Evolutionary conservation across 1,140 invertebrate genomes (phyloP).

Genomic region (Drosophila eugracilis): DNA sequence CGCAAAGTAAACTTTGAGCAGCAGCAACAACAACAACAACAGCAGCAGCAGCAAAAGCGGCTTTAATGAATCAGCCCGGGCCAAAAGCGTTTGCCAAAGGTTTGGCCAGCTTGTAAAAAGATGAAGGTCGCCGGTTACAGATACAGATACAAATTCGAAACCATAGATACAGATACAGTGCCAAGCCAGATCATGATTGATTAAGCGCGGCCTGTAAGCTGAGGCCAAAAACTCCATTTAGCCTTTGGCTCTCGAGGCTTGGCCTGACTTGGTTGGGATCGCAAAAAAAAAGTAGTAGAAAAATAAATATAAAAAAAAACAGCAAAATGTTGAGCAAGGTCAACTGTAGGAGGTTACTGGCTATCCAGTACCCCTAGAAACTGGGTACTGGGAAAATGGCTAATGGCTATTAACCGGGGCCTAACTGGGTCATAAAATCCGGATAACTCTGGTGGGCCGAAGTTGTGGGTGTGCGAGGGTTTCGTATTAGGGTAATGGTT

Average conservation of each 20-base stretch:
- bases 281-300: conserved; percentile 9
- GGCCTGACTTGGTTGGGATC: conserved; percentile 20
- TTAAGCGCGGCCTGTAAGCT: conserved; percentile 62
- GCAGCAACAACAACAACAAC: conserved; percentile 22
- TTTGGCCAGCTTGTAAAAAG: conserved; percentile 77
- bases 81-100: conserved; percentile 66
- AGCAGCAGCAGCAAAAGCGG: too few relatives aligned
- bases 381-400: conserved; percentile 20
- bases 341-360: conserved; percentile 54
- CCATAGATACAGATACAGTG: conserved; percentile 47
- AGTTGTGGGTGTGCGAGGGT: conserved; percentile 28
- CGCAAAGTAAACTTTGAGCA: conserved; percentile 56
- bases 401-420: conserved; percentile 24
- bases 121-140: conserved; percentile 75
- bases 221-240: conserved; percentile 59
- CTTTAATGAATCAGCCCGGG: conserved; percentile 66
- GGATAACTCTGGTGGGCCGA: conserved; percentile 8
- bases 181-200: conserved; percentile 67
- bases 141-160: conserved; percentile 42
- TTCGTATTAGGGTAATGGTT: conserved; percentile 33
- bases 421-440: conserved; percentile 43
- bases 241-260: conserved; percentile 63
- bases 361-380: neutral
- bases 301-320: conserved; percentile 5
- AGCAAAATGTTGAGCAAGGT: conserved; percentile 54